Evolutionary conservation across 2,797 vertebrate genomes (phyloP).

Genomic region (Xiphorhynchus erythropygius): DNA sequence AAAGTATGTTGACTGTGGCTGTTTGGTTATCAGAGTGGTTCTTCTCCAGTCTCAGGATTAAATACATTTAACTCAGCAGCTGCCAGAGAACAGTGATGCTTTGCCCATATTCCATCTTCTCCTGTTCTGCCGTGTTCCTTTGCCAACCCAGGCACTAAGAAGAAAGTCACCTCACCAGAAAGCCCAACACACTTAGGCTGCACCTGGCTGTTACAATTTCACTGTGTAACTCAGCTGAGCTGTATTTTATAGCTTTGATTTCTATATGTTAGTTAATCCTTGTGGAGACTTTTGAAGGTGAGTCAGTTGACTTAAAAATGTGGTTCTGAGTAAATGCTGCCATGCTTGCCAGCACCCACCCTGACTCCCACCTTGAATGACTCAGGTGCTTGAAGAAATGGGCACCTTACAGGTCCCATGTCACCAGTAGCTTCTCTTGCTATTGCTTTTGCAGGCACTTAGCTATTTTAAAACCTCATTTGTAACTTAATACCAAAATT

Average conservation of each 20-base stretch:
- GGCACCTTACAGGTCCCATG: background rate
- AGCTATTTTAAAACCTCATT: background rate
- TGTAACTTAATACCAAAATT: background rate
- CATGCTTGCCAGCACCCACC: background rate
- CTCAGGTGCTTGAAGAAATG: background rate
- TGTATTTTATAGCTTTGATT: background rate
- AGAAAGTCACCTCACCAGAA: background rate
- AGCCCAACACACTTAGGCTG: background rate
- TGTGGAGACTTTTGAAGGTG: background rate
- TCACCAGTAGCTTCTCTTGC: background rate
- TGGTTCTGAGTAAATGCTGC: background rate
- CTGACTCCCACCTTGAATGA: background rate
- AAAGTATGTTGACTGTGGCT: background rate
- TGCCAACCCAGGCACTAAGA: background rate
- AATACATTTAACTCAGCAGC: background rate
- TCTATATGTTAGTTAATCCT: background rate
- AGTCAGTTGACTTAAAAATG: background rate
- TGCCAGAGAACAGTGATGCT: background rate
- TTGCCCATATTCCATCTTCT: background rate
- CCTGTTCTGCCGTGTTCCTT: background rate
- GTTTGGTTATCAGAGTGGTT: background rate
- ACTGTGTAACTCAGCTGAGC: background rate
- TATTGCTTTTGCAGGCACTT: background rate
- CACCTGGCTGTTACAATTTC: background rate
- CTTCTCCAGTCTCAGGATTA: background rate